Base-by-base conservation (phyloP, 2,113 vertebrate species). In the Psephotus haematonotus region DNA sequence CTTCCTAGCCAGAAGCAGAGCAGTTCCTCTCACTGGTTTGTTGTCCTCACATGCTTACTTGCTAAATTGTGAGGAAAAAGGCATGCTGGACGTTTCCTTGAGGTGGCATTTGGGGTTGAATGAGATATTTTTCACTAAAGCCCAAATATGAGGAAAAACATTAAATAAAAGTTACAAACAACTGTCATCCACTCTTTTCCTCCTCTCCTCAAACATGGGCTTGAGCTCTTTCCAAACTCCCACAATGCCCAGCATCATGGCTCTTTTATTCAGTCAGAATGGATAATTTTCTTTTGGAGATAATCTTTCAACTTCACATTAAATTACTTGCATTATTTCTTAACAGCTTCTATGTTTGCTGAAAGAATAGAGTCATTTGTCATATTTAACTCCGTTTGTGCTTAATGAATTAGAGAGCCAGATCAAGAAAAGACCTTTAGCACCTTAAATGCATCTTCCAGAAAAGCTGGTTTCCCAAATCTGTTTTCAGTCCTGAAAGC, bases 241-340 rank as follows among this genome's bases (percentile, higher is more conserved):
- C 46, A 50, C 19, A 41, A 19, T 9, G 55, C 12, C 8, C 18
- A 82, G 8, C 17, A 71, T 64, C 39, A 43, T 4, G 4, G 4
- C 37, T 80, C 31, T 53, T 94, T 39, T 57, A 59, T 46, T 74
- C n/a, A 94, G 31, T 76, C 59, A 82, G 35, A 79, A 85, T 1
- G 74, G 72, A 62, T 65, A 0, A 62, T 65, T 62, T 85, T 28
- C 17, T 87, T 78, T 79, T 81, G 43, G 35, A 89, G 60, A 81
- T 39, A 63, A 81, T 43, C 27, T 83, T 93, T 95, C 64, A 92
- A 71, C 19, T 29, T 94, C 71, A 37, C 17, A 82, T 91, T 53
- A 76, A 72, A 69, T 92, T 72, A 22, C 18, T 90, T 90, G 43
- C 25, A 85, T 90, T 84, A 68, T 87, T 95, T 89, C 71, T 91